phyloP scores from a whole-genome alignment of 2,113 vertebrate species.

The Cynopterus brachyotis region DNA sequence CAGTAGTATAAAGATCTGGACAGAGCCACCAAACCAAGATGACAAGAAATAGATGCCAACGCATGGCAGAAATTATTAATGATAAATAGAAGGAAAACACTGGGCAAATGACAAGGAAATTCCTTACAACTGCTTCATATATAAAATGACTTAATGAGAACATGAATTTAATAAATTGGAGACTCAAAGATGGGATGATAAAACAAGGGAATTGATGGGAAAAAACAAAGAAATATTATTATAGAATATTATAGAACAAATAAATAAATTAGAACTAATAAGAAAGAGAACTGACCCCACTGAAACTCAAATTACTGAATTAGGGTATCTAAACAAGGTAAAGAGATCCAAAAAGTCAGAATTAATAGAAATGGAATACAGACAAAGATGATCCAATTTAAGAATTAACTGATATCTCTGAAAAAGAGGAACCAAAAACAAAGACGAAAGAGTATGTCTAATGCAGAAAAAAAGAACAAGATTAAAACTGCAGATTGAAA shows the following conservation, averaged over 20 bases:
- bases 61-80: background rate
- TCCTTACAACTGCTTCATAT: background rate
- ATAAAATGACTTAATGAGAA: background rate
- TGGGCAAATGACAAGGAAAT: background rate
- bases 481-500: background rate
- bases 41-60: background rate
- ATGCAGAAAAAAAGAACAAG: background rate
- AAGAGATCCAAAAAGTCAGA: conserved; percentile 2
- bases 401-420: background rate
- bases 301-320: background rate
- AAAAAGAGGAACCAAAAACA: background rate
- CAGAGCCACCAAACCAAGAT: background rate
- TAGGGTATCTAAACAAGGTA: background rate
- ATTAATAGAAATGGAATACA: background rate
- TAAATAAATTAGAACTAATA: background rate
- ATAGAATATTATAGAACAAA: background rate
- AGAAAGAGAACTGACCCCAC: background rate
- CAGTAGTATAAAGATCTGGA: background rate
- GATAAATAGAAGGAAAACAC: background rate
- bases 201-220: background rate
- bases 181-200: background rate
- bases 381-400: background rate
- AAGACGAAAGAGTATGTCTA: conserved; percentile 1
- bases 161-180: background rate
- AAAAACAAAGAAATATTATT: background rate